Evolutionary conservation across 1,140 invertebrate genomes (phyloP), one percentile per base, ranked within the genome.

Genomic region (Drosophila melanica): DNA sequence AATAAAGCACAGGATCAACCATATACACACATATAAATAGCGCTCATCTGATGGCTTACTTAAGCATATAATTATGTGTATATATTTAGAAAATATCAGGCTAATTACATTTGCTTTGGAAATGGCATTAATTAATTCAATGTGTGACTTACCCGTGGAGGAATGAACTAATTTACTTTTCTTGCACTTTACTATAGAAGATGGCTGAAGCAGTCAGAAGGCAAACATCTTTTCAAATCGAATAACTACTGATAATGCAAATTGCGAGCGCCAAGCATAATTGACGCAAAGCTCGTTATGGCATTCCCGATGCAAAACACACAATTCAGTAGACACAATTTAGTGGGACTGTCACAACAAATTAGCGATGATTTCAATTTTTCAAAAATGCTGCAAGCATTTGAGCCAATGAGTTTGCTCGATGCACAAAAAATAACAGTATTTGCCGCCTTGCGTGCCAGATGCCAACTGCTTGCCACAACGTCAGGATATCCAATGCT

Each of bases 401-500:
- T 50, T 12, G 27, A 23, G 7, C 33, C 50, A 62, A 20, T 62
- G 2, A 16, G 16, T 27, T 16, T 23, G 35, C 16, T 41, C 23
- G 59, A 35, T 70, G 47, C 60, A 64, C 59, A 37, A 53, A 51
- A 20, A 44, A 3, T 27, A 51, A 47, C 16, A 44, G 18, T 16
- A 20, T 35, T 10, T 14, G 42, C 2, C 41, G 41, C 48, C 18
- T 18, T 42, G 54, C 54, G 27, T 41, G 48, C 14, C 55, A 48
- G 55, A 45, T 14, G 44, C 37, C 65, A 78, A 87, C 82, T 75
- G 84, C 64, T 82, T 87, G 82, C 79, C 82, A 82, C 82, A 79
- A 82, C 82, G 76, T 64, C 79, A 86, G 82, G 84, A 86, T 79
- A 73, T 75, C 58, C 54, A 86, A 86, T 86, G 82, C 51, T 89